Percentiles rank a stretch among this genome's conserved stretches.
Evolutionary conservation across 2,888 invertebrate genomes (phyloP).

Genomic region (Drosophila demipolita): DNA sequence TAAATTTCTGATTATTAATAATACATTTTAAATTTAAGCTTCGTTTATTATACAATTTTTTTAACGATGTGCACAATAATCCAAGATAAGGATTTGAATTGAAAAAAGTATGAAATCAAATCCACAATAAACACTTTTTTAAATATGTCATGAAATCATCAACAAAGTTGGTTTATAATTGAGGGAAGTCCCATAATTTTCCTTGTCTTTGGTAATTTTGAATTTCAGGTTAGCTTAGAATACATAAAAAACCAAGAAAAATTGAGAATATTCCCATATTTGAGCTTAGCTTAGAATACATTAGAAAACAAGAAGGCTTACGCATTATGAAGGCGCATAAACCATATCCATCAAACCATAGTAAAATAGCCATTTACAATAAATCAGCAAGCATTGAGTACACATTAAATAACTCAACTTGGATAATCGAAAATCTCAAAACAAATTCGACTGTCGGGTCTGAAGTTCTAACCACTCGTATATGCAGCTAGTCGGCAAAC

Average conservation of each 20-base stretch:
- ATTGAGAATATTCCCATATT: too few relatives aligned
- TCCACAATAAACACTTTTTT: not conserved
- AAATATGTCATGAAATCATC: not conserved
- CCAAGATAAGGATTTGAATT: not conserved
- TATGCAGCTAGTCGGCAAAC: slow-evolving; percentile 10
- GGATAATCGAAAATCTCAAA: slow-evolving; percentile 29
- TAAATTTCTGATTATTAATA: not conserved
- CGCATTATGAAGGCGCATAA: slow-evolving; percentile 9
- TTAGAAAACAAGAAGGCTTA: not conserved
- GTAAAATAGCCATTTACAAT: slow-evolving; percentile 20
- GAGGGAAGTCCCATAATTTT: not conserved
- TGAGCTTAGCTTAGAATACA: not conserved
- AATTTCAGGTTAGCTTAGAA: not conserved
- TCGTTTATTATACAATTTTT: not conserved
- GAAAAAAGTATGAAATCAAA: not conserved
- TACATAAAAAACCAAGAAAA: not conserved
- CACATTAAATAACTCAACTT: slow-evolving; percentile 44
- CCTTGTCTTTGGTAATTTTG: not conserved
- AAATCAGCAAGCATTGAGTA: slow-evolving; percentile 39
- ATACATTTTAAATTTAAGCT: not conserved
- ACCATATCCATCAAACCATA: slow-evolving; percentile 9
- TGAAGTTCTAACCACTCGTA: slow-evolving; percentile 3
- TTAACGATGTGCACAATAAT: not conserved
- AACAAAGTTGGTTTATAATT: not conserved
- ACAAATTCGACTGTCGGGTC: slow-evolving; percentile 39